Percentiles rank a stretch among this genome's conserved stretches.
These are phyloP conservation scores for Aleadryas rufinucha DNA, from an alignment of 2,113 vertebrate species.

Conservation along the genomic window DNA sequence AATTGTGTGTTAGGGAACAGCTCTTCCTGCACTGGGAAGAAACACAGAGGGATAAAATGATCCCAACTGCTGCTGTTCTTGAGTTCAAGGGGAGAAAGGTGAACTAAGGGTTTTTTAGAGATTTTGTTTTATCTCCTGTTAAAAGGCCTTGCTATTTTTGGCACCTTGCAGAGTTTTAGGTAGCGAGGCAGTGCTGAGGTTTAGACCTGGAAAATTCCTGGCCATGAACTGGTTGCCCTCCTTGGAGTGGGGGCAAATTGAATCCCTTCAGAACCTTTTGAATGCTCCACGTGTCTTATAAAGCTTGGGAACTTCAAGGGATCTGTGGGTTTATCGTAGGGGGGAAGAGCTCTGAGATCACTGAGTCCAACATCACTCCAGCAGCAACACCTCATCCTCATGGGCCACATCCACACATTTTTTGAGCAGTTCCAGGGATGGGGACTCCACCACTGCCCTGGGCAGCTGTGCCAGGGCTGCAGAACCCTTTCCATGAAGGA, in stretches of 20 bases:
- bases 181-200: background rate
- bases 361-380: background rate
- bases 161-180: background rate
- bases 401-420: background rate
- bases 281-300: fast-evolving
- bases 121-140: background rate
- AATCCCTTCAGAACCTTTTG: background rate
- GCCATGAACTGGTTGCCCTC: background rate
- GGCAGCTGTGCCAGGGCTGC: background rate
- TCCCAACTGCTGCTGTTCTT: background rate
- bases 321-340: background rate
- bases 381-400: background rate
- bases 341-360: background rate
- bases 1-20: background rate
- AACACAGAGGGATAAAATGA: background rate
- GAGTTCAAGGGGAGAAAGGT: background rate
- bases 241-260: background rate
- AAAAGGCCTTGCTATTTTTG: background rate
- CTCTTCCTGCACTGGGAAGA: background rate
- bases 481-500: background rate
- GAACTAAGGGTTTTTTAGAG: background rate
- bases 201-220: background rate
- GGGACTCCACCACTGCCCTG: background rate
- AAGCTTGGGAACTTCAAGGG: background rate
- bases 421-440: background rate